A percentile compares a stretch with the other conserved stretches of the same genome.
Conservation (phyloP, 1,140 invertebrate species). For the Rhynchophorus ferrugineus region DNA sequence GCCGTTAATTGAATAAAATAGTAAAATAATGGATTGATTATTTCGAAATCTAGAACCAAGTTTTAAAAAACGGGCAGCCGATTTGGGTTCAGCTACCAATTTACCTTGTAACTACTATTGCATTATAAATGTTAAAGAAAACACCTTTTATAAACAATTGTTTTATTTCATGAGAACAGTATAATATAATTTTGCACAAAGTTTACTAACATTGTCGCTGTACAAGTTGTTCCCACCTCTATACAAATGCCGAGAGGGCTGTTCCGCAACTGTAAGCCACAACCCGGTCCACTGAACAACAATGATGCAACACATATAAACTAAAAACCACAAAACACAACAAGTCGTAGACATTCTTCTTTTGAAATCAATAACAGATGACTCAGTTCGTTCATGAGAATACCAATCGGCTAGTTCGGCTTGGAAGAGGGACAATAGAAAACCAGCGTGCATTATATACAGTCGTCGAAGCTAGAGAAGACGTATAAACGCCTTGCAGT, state of each 20-base stretch:
- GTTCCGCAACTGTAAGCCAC: neutral
- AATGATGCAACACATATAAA: neutral
- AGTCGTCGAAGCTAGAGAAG: too few species aligned
- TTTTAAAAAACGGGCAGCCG: too few species aligned
- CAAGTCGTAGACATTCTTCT: neutral
- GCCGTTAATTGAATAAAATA: too few species aligned
- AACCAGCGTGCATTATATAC: neutral
- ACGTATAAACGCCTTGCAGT: neutral
- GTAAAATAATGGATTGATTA: too few species aligned
- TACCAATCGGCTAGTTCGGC: neutral
- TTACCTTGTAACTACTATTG: too few species aligned
- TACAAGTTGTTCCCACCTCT: slow-evolving; percentile 17
- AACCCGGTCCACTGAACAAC: too few species aligned
- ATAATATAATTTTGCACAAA: slow-evolving; percentile 18
- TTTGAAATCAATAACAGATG: neutral
- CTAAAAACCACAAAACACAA: neutral
- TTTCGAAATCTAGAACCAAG: too few species aligned
- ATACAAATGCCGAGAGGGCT: slow-evolving; percentile 1
- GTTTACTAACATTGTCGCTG: slow-evolving; percentile 15
- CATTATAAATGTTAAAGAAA: neutral
- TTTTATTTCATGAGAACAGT: slow-evolving; percentile 18
- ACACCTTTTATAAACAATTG: slow-evolving; percentile 9
- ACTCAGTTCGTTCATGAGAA: too few species aligned
- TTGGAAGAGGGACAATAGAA: neutral
- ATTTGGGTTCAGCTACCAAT: too few species aligned